Percentiles rank a stretch among this genome's conserved stretches.
These are phyloP conservation scores for Amphipyra berbera DNA, from an alignment of 2,888 invertebrate genomes.

Conservation along the genomic window DNA sequence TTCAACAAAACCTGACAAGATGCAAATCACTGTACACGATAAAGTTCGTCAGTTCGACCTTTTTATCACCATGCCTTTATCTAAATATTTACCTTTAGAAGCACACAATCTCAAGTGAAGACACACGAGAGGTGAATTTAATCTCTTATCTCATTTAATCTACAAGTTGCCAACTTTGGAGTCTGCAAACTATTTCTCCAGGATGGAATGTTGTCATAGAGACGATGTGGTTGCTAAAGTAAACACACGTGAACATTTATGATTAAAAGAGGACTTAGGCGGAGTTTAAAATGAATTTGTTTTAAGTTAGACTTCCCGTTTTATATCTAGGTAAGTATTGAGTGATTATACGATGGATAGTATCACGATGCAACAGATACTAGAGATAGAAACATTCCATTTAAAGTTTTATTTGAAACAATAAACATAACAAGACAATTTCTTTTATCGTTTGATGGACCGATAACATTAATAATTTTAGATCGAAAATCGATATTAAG, in stretches of 20 bases:
- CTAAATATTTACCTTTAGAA: constrained; percentile 43
- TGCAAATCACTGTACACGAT: constrained; percentile 9
- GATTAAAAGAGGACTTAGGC: constrained; percentile 46
- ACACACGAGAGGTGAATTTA: constrained; percentile 68
- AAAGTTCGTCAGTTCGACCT: constrained; percentile 24
- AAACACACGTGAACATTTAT: constrained; percentile 53
- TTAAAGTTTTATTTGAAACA: constrained; percentile 35
- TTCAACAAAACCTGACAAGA: constrained; percentile 2
- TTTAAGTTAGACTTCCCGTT: constrained; percentile 30
- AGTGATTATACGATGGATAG: constrained; percentile 8
- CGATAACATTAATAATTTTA: constrained; percentile 32
- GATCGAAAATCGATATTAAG: constrained; percentile 20
- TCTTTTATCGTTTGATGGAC: constrained; percentile 32
- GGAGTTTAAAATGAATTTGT: constrained; percentile 36
- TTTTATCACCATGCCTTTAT: constrained; percentile 28
- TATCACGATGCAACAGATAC: not conserved
- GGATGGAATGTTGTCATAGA: constrained; percentile 74
- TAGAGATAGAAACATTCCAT: constrained; percentile 19
- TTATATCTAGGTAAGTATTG: constrained; percentile 10
- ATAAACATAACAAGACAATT: constrained; percentile 34
- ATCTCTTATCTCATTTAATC: constrained; percentile 74
- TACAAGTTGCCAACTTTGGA: constrained; percentile 67
- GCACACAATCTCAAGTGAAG: constrained; percentile 37
- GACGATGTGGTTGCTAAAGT: constrained; percentile 60
- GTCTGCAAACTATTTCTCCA: constrained; percentile 75